Evolutionary conservation across 1,140 invertebrate genomes (phyloP).

Genomic region (Achroia grisella): DNA sequence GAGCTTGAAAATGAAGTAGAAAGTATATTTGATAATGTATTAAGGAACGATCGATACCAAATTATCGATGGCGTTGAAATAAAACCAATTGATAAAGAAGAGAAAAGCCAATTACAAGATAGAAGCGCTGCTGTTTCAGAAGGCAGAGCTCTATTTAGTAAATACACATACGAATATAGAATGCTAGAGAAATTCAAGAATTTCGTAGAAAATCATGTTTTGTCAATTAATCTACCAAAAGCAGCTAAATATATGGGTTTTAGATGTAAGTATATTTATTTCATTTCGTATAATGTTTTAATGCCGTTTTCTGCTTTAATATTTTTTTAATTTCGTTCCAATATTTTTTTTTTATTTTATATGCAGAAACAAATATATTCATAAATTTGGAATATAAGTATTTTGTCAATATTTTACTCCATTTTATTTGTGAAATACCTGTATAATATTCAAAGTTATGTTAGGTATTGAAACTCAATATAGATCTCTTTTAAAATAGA

Average conservation of each 20-base stretch:
- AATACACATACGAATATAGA: conserved; percentile 60
- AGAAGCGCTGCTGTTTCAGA: conserved; percentile 17
- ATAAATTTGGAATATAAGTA: too few relatives aligned
- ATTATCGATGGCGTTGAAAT: conserved; percentile 60
- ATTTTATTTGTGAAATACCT: too few relatives aligned
- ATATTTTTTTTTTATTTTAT: too few relatives aligned
- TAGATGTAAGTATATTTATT: conserved; percentile 62
- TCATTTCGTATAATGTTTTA: neutral
- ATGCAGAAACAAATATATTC: too few relatives aligned
- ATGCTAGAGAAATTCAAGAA: conserved; percentile 58
- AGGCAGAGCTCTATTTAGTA: conserved; percentile 52
- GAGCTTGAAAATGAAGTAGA: conserved; percentile 44
- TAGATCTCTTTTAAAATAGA: too few relatives aligned
- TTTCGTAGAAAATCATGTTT: conserved; percentile 67
- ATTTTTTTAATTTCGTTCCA: too few relatives aligned
- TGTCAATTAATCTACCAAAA: conserved; percentile 73
- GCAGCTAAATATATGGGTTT: conserved; percentile 74
- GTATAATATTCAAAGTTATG: too few relatives aligned
- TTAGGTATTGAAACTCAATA: too few relatives aligned
- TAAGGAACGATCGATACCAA: conserved; percentile 43
- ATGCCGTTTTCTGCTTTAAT: too few relatives aligned
- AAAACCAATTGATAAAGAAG: conserved; percentile 25
- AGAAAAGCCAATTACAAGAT: conserved; percentile 16
- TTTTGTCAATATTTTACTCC: too few relatives aligned
- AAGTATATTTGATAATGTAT: conserved; percentile 37